A percentile compares a stretch with the other conserved stretches of the same genome.
phyloP scores from a whole-genome alignment of 2,113 vertebrate species.

The Brienomyrus longianalis region DNA sequence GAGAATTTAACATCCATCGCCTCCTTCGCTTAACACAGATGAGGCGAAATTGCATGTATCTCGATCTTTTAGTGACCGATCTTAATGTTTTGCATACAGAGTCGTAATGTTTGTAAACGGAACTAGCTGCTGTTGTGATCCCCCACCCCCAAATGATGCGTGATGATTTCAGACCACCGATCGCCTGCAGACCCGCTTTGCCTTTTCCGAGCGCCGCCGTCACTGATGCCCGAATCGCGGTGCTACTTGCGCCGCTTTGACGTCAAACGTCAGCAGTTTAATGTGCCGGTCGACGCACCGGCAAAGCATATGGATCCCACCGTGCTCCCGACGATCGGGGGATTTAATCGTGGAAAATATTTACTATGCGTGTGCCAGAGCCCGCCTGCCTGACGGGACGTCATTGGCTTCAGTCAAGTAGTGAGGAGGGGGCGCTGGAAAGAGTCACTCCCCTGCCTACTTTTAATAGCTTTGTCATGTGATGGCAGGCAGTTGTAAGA shows the following conservation, averaged over 20 bases:
- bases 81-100: background rate
- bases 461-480: conserved; percentile 99
- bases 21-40: background rate
- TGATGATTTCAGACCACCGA: background rate
- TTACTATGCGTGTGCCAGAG: conserved; percentile 76
- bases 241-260: background rate
- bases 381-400: conserved; percentile 77
- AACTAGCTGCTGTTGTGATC: background rate
- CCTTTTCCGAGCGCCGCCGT: background rate
- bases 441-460: conserved; percentile 93
- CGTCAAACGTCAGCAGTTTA: background rate
- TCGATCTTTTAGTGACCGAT: background rate
- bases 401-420: conserved; percentile 69
- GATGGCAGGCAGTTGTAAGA: conserved; percentile 98
- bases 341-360: conserved; percentile 52
- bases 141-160: background rate
- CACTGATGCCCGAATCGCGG: background rate
- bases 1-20: background rate
- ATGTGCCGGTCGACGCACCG: background rate
- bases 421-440: conserved; percentile 54
- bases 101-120: background rate
- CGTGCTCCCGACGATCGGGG: conserved; percentile 42
- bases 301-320: conserved; percentile 15
- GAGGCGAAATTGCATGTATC: background rate
- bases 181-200: background rate